Evolutionary conservation across 2,113 vertebrate species (phyloP), one percentile per base, ranked within the genome.

Genomic region (Carassius carassius): DNA sequence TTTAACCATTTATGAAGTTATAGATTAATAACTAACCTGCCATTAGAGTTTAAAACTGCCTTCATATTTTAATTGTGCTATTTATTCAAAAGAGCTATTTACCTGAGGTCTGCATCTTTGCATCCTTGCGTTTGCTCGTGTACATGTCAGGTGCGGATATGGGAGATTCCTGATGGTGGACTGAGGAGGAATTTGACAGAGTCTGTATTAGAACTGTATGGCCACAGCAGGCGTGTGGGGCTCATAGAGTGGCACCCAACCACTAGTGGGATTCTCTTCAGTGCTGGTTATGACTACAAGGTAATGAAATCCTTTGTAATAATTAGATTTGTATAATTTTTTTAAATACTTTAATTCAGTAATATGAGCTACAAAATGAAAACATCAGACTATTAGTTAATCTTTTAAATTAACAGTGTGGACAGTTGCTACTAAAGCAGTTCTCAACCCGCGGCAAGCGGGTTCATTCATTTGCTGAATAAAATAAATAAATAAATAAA

Each of bases 221-320:
- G 97, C 1, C 98, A 99, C 96, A 98, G 97, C 93, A 95, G 98
- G 41, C 94, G 98, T 0, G 98, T 99, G 0, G 97, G 97, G 11
- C 93, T 99, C 11, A 94, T 99, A 0, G 97, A 99, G 91, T 99
- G 98, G 98, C 98, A 99, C 79, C 98, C 98, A 0, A 99, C 97
- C 79, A 95, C 94, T 94, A 99, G 96, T 89, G 97, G 97, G 92
- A 97, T 99, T 94, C 95, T 99, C 35, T 95, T 99, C 93, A 99
- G 98, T 0, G 97, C 98, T 0, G 98, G 97, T 17, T 99, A 99
- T 0, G 98, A 99, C 94, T 99, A 99, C 49, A 99, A 99, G 97
- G 98, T 99, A 49, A 67, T 10, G 1, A 29, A 63, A 14, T 63
- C 3, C 65, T n/a, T 13, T 63, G 1, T 29, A 21, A 37, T 17